Evolutionary conservation across 2,888 invertebrate species (phyloP).

Genomic region (Hirtodrosophila trivittata): DNA sequence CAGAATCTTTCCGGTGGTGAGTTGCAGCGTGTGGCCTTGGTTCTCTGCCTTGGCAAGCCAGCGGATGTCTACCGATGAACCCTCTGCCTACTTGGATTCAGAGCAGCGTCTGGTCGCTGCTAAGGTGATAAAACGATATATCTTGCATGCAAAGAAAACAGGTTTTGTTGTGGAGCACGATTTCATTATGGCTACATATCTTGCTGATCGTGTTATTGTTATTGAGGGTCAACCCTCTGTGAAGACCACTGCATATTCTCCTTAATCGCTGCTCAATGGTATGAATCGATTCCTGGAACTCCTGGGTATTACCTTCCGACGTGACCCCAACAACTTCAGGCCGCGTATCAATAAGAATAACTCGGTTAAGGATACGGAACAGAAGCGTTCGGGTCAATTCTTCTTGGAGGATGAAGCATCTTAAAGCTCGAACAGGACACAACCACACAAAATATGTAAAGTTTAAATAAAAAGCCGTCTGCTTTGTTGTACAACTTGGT

Average conservation of each 20-base stretch:
- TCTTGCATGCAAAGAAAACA: constrained; percentile 99
- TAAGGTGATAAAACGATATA: constrained; percentile 99
- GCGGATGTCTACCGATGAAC: constrained; percentile 99
- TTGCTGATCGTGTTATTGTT: constrained; percentile 98
- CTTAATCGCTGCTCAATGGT: constrained; percentile 96
- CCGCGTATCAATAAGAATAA: constrained; percentile 98
- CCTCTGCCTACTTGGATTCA: constrained; percentile 99
- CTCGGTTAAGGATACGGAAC: constrained; percentile 99
- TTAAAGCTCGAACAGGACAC: constrained; percentile 29
- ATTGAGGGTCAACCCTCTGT: constrained; percentile 98
- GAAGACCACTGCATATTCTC: constrained; percentile 94
- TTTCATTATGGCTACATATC: constrained; percentile 99
- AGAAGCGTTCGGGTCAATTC: constrained; percentile 98
- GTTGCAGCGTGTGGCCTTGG: constrained; percentile 97
- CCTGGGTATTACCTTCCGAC: constrained; percentile 97
- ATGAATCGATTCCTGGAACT: constrained; percentile 99
- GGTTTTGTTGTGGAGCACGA: constrained; percentile 99
- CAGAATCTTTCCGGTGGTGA: constrained; percentile 99
- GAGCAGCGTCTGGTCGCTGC: constrained; percentile 99
- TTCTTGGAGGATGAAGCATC: constrained; percentile 94
- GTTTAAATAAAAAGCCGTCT: constrained; percentile 46
- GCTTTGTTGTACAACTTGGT: constrained; percentile 32
- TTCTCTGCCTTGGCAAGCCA: constrained; percentile 98
- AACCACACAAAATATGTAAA: constrained; percentile 18
- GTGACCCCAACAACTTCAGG: constrained; percentile 99